Evolutionary conservation across 2,888 invertebrate species (phyloP), one percentile per base, ranked within the genome.

Genomic region (Pimpla rufipes): DNA sequence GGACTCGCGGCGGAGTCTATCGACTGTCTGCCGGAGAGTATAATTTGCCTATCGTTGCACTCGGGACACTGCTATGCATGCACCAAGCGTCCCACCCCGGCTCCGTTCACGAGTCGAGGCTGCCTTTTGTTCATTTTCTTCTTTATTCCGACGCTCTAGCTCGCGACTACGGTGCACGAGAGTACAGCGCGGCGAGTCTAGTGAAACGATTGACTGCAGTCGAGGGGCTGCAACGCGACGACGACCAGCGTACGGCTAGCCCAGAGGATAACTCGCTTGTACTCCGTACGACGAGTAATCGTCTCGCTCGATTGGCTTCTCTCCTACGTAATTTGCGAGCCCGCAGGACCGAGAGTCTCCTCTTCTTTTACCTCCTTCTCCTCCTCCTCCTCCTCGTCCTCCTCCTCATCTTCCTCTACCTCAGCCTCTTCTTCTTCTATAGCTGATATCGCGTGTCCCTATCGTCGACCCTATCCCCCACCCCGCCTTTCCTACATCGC

Each of bases 231-330:
- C 42, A 66, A 45, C 45, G 21, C n/a, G 40, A 55, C n/a, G 21
- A 57, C 35, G 35, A 35, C 55, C 7, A 57, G 11, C 6, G 1
- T 35, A 37, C n/a, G n/a, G 59, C 37, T 18, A 62, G 45, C 7
- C 66, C 23, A 23, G 45, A 45, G 59, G 57, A 74, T 47, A 74
- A 73, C 59, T 71, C 57, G 55, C 71, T 73, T 67, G 35, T 67
- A 67, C 67, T 67, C n/a, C 37, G n/a, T 52, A 68, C 67, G 47
- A 57, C 71, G 75, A 79, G 83, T 79, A 83, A 83, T 83, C 79
- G 83, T 83, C 57, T 83, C 83, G 83, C 79, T 79, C 83, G 75
- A 83, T 83, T 83, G 83, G 79, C 79, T 83, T 83, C 79, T 83
- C 83, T 83, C 68, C 79, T 79, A 74, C 78, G 81, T 82, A 82